These are phyloP conservation scores for Anomalospiza imberbis DNA, from an alignment of 2,797 vertebrate genomes.

Conservation along the genomic window DNA sequence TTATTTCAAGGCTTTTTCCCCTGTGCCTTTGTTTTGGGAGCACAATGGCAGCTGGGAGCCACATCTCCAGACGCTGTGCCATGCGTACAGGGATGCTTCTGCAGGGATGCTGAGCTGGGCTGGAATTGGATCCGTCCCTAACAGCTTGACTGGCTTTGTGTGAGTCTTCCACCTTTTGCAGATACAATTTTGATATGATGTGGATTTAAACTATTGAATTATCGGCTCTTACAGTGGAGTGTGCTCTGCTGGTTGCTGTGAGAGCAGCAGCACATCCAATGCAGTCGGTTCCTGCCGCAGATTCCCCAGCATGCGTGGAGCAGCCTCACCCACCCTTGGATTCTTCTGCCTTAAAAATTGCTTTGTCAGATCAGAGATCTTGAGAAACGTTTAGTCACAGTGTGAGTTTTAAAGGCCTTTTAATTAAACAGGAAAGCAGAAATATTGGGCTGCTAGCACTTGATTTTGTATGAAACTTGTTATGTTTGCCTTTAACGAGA, in stretches of 20 bases:
- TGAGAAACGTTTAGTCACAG: accelerated
- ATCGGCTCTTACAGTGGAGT: accelerated
- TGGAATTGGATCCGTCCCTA: background rate
- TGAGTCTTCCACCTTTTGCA: background rate
- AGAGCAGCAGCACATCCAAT: background rate
- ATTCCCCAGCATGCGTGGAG: constrained; percentile 25
- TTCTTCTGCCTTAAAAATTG: background rate
- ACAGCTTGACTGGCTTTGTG: background rate
- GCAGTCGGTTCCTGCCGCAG: constrained; percentile 17
- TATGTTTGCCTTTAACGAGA: background rate
- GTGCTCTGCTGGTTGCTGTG: background rate
- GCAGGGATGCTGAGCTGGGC: background rate
- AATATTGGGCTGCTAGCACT: background rate
- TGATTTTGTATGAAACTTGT: background rate
- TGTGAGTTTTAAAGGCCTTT: background rate
- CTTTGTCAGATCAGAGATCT: background rate
- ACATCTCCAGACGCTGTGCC: accelerated
- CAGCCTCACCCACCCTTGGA: background rate
- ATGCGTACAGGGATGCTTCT: background rate
- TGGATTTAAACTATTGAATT: background rate
- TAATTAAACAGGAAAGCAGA: background rate
- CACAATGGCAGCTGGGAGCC: background rate
- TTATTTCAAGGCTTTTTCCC: background rate
- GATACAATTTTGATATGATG: accelerated
- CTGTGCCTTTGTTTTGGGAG: background rate